These are phyloP conservation scores for Coregonus ussuriensis DNA, from an alignment of 2,797 vertebrate genomes.

Conservation along the genomic window DNA sequence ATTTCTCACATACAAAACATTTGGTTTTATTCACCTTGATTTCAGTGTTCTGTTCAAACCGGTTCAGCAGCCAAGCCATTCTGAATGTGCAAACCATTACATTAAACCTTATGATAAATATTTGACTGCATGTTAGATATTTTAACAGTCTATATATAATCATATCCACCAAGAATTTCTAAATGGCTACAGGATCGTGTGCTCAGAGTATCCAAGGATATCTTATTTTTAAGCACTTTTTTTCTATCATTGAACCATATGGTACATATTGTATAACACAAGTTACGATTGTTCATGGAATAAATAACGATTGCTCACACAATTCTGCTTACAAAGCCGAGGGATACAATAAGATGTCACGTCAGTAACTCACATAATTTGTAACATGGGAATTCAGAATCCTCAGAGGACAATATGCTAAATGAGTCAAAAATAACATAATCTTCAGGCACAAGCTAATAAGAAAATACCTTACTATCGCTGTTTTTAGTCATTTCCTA, in stretches of 20 bases:
- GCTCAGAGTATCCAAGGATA: background rate
- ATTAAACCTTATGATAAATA: background rate
- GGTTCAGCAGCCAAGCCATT: background rate
- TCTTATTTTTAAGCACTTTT: background rate
- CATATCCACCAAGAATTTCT: constrained; percentile 1
- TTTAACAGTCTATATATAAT: background rate
- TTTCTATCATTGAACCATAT: background rate
- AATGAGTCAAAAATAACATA: background rate
- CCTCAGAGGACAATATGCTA: background rate
- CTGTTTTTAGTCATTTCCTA: background rate
- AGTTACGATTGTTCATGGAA: background rate
- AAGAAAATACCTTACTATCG: background rate
- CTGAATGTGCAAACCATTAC: background rate
- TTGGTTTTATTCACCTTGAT: background rate
- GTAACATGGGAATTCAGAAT: background rate
- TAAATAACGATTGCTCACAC: background rate
- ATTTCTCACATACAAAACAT: background rate
- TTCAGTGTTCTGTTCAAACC: background rate
- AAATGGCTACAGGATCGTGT: background rate
- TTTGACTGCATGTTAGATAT: background rate
- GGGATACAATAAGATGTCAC: background rate
- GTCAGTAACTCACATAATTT: background rate
- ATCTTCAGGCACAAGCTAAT: background rate
- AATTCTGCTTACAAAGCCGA: background rate
- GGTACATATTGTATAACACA: background rate